Conservation (phyloP, 1,140 invertebrate genomes). For the Euborellia annulipes region DNA sequence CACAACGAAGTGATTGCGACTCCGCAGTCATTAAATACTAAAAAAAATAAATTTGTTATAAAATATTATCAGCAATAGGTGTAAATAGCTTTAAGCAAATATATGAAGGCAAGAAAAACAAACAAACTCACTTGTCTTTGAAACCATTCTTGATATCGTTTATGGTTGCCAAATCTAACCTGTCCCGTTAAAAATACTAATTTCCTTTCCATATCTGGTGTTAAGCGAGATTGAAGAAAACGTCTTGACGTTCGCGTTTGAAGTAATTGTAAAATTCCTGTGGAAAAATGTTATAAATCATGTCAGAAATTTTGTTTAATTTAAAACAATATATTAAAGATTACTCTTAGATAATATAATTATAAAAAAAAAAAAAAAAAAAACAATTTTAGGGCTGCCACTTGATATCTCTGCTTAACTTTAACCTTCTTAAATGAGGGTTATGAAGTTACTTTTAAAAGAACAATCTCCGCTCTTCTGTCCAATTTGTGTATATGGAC, state of each 20-base stretch:
- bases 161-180: conserved; percentile 92
- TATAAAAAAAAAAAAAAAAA: neutral
- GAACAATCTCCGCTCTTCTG: too few relatives aligned
- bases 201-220: conserved; percentile 95
- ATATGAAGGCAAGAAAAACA: too few relatives aligned
- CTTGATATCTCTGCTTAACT: neutral
- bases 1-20: conserved; percentile 84
- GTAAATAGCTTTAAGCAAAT: too few relatives aligned
- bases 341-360: neutral
- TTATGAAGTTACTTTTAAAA: too few relatives aligned
- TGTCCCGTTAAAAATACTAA: conserved; percentile 81
- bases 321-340: conserved; percentile 10
- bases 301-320: too few relatives aligned
- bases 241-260: conserved; percentile 78
- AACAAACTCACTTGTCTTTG: conserved; percentile 55
- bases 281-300: too few relatives aligned
- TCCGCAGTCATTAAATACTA: conserved; percentile 95
- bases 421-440: too few relatives aligned
- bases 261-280: conserved; percentile 65
- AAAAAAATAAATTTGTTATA: conserved; percentile 17
- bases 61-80: too few relatives aligned
- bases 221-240: conserved; percentile 79
- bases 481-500: too few relatives aligned
- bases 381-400: neutral
- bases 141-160: conserved; percentile 98